Conservation (phyloP, 1,140 invertebrate genomes). For the Helicoverpa zea region DNA sequence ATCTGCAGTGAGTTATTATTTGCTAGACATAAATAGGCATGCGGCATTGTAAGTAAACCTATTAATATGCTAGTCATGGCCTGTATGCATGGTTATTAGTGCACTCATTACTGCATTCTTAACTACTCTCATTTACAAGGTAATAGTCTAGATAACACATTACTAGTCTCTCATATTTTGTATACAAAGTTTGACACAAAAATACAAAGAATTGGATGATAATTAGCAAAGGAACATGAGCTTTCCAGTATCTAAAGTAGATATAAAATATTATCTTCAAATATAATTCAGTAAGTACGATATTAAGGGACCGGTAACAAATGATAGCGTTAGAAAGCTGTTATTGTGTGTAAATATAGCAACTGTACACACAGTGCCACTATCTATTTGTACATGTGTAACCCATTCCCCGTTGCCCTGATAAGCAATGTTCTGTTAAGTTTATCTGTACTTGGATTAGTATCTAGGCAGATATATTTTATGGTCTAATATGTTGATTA, state of each 20-base stretch:
- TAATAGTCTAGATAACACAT: neutral
- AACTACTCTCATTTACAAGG: neutral
- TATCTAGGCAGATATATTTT: too few relatives aligned
- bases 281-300: too few relatives aligned
- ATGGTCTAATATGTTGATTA: too few relatives aligned
- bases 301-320: too few relatives aligned
- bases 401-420: neutral
- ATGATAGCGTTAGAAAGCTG: too few relatives aligned
- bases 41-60: neutral
- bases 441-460: too few relatives aligned
- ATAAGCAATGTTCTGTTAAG: neutral
- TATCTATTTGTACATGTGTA: conserved; percentile 5
- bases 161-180: neutral
- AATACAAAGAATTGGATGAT: neutral
- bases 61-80: conserved; percentile 34
- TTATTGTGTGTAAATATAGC: too few relatives aligned
- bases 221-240: too few relatives aligned
- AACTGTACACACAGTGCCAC: neutral
- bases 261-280: too few relatives aligned
- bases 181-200: neutral
- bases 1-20: conserved; percentile 16
- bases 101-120: conserved; percentile 3
- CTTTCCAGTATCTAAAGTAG: too few relatives aligned
- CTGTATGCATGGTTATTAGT: neutral
- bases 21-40: neutral